Conservation (phyloP, 2,888 invertebrate genomes). For the Eupithecia insigniata region DNA sequence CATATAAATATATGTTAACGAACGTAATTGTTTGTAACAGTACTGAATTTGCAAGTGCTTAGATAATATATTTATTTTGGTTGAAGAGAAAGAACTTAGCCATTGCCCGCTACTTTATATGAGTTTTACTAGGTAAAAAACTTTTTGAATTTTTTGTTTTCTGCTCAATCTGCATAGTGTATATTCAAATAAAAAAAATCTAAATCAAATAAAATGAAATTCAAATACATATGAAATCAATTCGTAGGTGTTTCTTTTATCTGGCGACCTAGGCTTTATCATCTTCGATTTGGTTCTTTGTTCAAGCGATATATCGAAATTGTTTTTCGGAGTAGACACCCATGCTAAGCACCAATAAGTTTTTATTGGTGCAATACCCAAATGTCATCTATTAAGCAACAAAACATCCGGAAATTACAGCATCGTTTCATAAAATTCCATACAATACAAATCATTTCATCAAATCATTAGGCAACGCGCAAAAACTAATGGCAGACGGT, state of each 20-base stretch:
- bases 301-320: neutral
- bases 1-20: slow-evolving; percentile 7
- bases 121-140: no score
- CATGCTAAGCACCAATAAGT: neutral
- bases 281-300: neutral
- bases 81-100: neutral
- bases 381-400: slow-evolving; percentile 11
- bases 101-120: neutral
- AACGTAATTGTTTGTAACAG: slow-evolving; percentile 18
- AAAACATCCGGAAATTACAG: slow-evolving; percentile 14
- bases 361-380: slow-evolving; percentile 1
- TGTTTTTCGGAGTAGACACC: neutral
- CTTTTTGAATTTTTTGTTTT: no score
- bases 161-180: no score
- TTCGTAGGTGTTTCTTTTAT: neutral
- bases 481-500: slow-evolving; percentile 15
- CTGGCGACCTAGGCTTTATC: neutral
- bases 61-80: slow-evolving; percentile 7
- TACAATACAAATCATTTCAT: slow-evolving; percentile 12
- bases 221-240: no score
- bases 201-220: no score
- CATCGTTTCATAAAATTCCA: slow-evolving; percentile 15
- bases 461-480: slow-evolving; percentile 19
- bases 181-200: no score
- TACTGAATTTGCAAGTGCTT: slow-evolving; percentile 3